Percentiles rank a stretch among this genome's conserved stretches.
Conservation (phyloP, 2,113 vertebrate genomes). For the Rhegmatorhina hoffmannsi region DNA sequence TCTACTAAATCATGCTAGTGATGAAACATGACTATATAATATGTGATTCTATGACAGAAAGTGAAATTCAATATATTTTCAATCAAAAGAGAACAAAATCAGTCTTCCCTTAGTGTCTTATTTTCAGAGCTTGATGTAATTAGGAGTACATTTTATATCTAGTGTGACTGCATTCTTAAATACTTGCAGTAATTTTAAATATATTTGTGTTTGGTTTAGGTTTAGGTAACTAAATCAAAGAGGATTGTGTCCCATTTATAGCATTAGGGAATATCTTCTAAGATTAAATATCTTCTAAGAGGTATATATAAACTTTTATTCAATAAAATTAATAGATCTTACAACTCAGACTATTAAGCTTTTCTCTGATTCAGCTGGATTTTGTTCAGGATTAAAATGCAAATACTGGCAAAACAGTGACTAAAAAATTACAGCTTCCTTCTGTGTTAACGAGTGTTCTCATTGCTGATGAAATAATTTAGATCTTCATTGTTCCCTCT, state of each 20-base stretch:
- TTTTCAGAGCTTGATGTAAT: background rate
- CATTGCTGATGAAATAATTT: conserved; percentile 35
- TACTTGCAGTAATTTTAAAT: background rate
- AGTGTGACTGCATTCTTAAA: background rate
- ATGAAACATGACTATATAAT: background rate
- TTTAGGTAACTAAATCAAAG: background rate
- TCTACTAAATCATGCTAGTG: background rate
- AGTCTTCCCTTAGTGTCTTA: background rate
- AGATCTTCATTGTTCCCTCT: background rate
- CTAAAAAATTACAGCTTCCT: background rate
- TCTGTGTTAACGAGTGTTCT: conserved; percentile 9
- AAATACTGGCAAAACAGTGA: background rate
- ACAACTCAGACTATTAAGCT: background rate
- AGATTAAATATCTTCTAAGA: background rate
- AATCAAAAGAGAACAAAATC: background rate
- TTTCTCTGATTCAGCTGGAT: background rate
- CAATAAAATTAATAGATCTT: conserved; percentile 6
- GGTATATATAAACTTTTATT: background rate
- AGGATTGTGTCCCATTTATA: background rate
- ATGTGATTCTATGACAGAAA: background rate
- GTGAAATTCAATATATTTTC: background rate
- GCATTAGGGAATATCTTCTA: background rate
- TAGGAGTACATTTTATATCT: background rate
- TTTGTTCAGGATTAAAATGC: background rate
- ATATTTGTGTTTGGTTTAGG: background rate